phyloP scores from a whole-genome alignment of 2,113 vertebrate species.

The Sander lucioperca region DNA sequence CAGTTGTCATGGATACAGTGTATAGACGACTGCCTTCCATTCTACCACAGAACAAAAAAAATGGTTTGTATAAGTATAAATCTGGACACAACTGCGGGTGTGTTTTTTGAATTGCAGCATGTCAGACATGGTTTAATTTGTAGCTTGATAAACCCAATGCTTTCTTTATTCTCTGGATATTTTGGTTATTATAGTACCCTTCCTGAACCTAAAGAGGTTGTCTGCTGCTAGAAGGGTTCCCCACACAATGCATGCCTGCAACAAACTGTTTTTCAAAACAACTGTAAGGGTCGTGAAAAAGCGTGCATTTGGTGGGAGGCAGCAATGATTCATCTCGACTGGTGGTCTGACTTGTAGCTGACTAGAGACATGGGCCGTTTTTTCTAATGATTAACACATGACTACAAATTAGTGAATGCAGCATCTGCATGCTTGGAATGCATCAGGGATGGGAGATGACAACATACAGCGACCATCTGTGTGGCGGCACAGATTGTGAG shows the following conservation, averaged over 20 bases:
- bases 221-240: conserved; percentile 9
- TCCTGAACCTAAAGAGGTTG: background rate
- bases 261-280: conserved; percentile 7
- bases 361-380: background rate
- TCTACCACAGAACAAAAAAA: conserved; percentile 20
- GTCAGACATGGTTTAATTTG: conserved; percentile 3
- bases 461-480: conserved; percentile 54
- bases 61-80: conserved; percentile 29
- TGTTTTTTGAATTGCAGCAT: conserved; percentile 18
- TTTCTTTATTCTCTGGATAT: conserved; percentile 9
- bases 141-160: background rate
- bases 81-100: conserved; percentile 29
- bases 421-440: conserved; percentile 37
- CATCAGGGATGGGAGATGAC: conserved; percentile 35
- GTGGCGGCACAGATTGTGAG: conserved; percentile 60
- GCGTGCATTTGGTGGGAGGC: conserved; percentile 5
- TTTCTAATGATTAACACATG: conserved; percentile 6
- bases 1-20: conserved; percentile 78
- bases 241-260: background rate
- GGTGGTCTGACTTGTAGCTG: background rate
- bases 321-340: background rate
- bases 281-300: conserved; percentile 11
- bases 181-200: background rate
- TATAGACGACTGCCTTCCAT: conserved; percentile 46
- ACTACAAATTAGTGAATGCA: conserved; percentile 12